These are phyloP conservation scores for Stenodera caucasica DNA, from an alignment of 2,888 invertebrate species.

Conservation along the genomic window DNA sequence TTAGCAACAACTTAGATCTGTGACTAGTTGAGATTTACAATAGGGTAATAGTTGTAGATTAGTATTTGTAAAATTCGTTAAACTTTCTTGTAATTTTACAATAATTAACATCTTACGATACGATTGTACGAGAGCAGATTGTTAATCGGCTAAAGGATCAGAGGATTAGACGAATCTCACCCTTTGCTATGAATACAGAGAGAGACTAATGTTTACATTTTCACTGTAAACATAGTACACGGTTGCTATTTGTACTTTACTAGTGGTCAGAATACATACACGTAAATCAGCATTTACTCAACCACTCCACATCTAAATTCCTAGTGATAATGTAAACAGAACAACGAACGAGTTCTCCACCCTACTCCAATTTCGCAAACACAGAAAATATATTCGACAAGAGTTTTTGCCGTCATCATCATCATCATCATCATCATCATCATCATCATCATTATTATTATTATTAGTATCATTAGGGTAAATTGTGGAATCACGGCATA, in stretches of 20 bases:
- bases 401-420: neutral
- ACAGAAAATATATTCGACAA: neutral
- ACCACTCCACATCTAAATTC: slow-evolving; percentile 16
- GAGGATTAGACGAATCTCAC: slow-evolving; percentile 1
- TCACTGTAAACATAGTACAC: slow-evolving; percentile 18
- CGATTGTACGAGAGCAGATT: neutral
- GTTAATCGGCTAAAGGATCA: slow-evolving; percentile 3
- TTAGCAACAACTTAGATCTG: no score
- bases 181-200: neutral
- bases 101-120: neutral
- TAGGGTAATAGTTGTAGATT: slow-evolving; percentile 23
- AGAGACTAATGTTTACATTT: slow-evolving; percentile 5
- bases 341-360: neutral
- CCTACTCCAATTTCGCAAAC: no score
- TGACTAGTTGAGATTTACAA: no score
- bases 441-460: neutral
- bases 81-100: neutral
- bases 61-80: no score
- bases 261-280: slow-evolving; percentile 18
- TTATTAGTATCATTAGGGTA: neutral
- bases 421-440: neutral
- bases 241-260: slow-evolving; percentile 19
- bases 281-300: slow-evolving; percentile 25
- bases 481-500: neutral
- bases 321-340: neutral